These are phyloP conservation scores for Gallinago media DNA, from an alignment of 2,113 vertebrate genomes.

Conservation along the genomic window DNA sequence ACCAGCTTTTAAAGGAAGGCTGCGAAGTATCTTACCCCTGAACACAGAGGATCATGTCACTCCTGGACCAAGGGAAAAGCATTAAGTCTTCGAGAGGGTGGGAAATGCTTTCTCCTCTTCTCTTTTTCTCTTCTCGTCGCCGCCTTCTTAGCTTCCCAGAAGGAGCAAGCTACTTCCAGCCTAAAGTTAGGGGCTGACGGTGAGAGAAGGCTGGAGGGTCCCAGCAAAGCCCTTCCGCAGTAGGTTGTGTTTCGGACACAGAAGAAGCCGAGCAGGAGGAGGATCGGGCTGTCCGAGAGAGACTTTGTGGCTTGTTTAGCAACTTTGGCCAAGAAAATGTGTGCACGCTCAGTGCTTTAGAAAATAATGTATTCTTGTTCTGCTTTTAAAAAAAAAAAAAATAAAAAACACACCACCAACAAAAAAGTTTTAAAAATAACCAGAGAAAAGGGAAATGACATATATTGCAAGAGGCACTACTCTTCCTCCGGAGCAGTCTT, in stretches of 20 bases:
- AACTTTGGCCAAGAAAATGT: neutral
- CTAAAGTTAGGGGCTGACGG: neutral
- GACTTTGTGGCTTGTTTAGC: neutral
- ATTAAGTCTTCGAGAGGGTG: slow-evolving; percentile 49
- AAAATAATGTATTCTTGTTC: neutral
- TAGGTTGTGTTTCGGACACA: neutral
- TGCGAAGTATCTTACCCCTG: slow-evolving; percentile 73
- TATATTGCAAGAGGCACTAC: neutral
- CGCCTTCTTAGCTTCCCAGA: neutral
- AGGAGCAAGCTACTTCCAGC: neutral
- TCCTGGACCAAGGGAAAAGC: slow-evolving; percentile 72
- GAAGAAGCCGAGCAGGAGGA: neutral
- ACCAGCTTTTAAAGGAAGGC: neutral
- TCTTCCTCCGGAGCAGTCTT: neutral
- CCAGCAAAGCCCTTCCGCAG: neutral
- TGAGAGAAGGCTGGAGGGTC: neutral
- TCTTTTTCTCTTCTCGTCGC: neutral
- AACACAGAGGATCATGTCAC: slow-evolving; percentile 85
- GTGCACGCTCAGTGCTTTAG: neutral
- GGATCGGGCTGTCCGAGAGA: neutral
- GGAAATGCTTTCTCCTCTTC: neutral
- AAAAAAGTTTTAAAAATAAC: neutral
- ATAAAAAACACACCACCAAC: neutral
- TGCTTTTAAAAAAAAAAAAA: neutral
- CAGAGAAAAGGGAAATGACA: neutral